A percentile compares a stretch with the other conserved stretches of the same genome.
Conservation (phyloP, 2,113 vertebrate species). For the Carollia perspicillata region DNA sequence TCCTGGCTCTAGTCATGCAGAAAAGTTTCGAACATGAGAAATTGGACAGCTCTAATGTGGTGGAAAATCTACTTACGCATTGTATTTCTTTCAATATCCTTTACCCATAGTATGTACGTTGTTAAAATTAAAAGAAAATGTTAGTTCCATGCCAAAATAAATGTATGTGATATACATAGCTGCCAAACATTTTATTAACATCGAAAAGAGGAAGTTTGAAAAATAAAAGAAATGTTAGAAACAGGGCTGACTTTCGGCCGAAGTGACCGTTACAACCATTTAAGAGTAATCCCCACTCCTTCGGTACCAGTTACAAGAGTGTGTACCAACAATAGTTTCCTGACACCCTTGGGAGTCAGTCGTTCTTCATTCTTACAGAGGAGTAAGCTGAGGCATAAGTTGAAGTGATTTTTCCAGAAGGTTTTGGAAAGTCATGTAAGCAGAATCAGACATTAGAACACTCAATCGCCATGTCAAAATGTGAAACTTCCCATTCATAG, state of each 20-base stretch:
- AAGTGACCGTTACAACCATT: slow-evolving; percentile 61
- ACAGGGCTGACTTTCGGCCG: slow-evolving; percentile 57
- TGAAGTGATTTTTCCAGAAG: neutral
- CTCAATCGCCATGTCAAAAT: neutral
- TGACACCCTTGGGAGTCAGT: neutral
- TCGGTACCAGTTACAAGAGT: neutral
- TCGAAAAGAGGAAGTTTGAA: slow-evolving; percentile 69
- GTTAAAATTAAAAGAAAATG: slow-evolving; percentile 81
- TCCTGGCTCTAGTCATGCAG: slow-evolving; percentile 83
- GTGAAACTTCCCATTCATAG: neutral
- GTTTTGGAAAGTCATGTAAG: neutral
- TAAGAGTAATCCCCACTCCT: slow-evolving; percentile 42
- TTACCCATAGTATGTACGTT: slow-evolving; percentile 77
- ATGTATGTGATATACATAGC: slow-evolving; percentile 69
- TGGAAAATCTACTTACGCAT: slow-evolving; percentile 82
- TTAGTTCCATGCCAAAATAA: slow-evolving; percentile 72
- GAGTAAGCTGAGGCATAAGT: slow-evolving; percentile 15
- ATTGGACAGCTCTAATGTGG: slow-evolving; percentile 83
- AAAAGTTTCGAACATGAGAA: slow-evolving; percentile 84
- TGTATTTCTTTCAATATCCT: slow-evolving; percentile 80
- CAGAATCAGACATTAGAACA: neutral
- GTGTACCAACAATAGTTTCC: neutral
- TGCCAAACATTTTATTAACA: slow-evolving; percentile 79
- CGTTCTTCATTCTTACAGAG: neutral
- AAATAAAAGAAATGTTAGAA: slow-evolving; percentile 50